phyloP scores from a whole-genome alignment of 2,888 invertebrate genomes.

The Brachyptera putata region DNA sequence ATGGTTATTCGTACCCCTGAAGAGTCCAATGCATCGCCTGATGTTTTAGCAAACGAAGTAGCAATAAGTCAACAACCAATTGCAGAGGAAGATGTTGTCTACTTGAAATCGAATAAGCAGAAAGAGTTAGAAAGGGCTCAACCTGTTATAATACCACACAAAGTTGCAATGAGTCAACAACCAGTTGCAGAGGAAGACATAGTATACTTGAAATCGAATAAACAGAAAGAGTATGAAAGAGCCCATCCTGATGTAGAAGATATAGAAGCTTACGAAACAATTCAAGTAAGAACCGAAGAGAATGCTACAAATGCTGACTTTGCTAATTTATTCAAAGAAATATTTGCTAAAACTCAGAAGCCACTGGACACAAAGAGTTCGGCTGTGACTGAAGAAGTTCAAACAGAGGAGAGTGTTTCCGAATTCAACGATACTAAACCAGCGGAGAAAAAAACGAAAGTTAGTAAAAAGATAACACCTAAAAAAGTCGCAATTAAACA shows the following conservation, averaged over 20 bases:
- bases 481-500: background rate
- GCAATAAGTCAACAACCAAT: slow-evolving; percentile 24
- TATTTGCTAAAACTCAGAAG: background rate
- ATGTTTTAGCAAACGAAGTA: background rate
- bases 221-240: too few species aligned
- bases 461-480: background rate
- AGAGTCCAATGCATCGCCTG: background rate
- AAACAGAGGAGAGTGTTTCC: slow-evolving; percentile 5
- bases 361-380: slow-evolving; percentile 10
- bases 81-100: slow-evolving; percentile 11
- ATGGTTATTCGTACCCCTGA: background rate
- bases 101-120: too few species aligned
- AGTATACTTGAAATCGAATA: too few species aligned
- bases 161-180: slow-evolving; percentile 25
- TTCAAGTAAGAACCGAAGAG: slow-evolving; percentile 24
- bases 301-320: slow-evolving; percentile 16
- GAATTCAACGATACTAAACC: background rate
- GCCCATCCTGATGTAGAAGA: too few species aligned
- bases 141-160: background rate
- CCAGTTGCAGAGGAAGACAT: slow-evolving; percentile 13
- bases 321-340: slow-evolving; percentile 7
- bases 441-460: background rate
- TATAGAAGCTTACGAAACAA: slow-evolving; percentile 23
- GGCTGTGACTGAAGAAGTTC: slow-evolving; percentile 16
- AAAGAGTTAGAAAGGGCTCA: too few species aligned